Base-by-base conservation (phyloP, 2,113 vertebrate genomes). In the Tauraco erythrolophus region DNA sequence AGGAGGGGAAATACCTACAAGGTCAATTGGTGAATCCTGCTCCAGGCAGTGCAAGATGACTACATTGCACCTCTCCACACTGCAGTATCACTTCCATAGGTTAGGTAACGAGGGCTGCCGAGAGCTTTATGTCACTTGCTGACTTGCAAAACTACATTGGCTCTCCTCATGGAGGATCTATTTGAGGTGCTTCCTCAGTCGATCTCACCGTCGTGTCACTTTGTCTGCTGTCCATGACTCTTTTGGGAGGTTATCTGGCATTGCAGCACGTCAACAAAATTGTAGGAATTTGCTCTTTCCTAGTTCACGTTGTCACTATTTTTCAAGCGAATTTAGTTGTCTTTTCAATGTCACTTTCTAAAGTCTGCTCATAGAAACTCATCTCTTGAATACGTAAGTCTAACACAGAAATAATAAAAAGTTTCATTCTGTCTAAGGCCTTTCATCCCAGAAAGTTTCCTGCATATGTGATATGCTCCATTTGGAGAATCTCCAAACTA, bases 1-100 rank as follows among this genome's bases (percentile, higher is more conserved):
- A 93, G 71, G 1, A 68, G 76, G 88, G 83, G 35, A 95, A 97
- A 95, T 78, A 70, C 88, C 85, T 71, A 17, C 88, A 19, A 39
- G 79, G 88, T 81, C 92, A 97, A 7, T 3, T 9, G 6, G 11
- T 76, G 66, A 60, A 77, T 25, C 50, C 79, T 76, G 2, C 81
- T 77, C 28, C 82, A 88, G 82, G 53, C 79, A 56, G 71, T 15
- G 58, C 70, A 56, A 83, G 83, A 88, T 45, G 27, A 61, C 76
- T 11, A 3, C 54, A 13, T 2, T 10, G 58, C 94, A n/a, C 65
- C 39, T 74, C 66, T 86, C 54, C 46, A 54, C 1, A 1, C 51
- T 46, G 35, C 80, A 93, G 86, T 89, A 77, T 80, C 89, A 37
- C 77, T 69, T 35, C 30, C 66, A 22, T 1, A 35, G 51, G 65